phyloP scores from a whole-genome alignment of 2,888 invertebrate genomes.

The Dynastes maya region DNA sequence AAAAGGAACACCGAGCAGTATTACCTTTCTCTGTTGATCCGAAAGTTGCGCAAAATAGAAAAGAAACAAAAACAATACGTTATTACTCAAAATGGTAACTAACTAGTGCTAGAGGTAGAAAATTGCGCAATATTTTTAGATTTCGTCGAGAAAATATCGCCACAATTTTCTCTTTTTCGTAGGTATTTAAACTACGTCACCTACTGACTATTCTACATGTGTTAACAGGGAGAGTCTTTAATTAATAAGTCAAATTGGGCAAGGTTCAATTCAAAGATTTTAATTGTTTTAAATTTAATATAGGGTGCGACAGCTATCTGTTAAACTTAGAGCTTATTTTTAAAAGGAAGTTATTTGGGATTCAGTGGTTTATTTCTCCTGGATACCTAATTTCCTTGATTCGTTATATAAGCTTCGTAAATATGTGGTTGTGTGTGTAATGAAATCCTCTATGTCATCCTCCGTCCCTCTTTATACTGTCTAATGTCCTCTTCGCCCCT shows the following conservation, averaged over 20 bases:
- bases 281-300: no score
- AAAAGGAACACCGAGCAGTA: constrained; percentile 55
- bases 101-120: constrained; percentile 9
- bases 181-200: not conserved
- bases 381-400: no score
- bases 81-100: constrained; percentile 33
- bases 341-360: no score
- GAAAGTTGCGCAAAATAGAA: constrained; percentile 55
- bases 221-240: not conserved
- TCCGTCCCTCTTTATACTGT: no score
- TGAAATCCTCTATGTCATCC: no score
- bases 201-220: not conserved
- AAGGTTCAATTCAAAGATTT: not conserved
- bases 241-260: not conserved
- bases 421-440: no score
- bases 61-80: constrained; percentile 50
- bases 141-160: constrained; percentile 11
- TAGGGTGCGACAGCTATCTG: no score
- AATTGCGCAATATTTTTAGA: constrained; percentile 20
- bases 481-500: no score
- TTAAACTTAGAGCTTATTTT: no score
- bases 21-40: constrained; percentile 69
- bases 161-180: not conserved
- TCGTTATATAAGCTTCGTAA: no score
- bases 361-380: no score